These are phyloP conservation scores for Drosophila santomea DNA, from an alignment of 1,140 invertebrate species.

Conservation along the genomic window DNA sequence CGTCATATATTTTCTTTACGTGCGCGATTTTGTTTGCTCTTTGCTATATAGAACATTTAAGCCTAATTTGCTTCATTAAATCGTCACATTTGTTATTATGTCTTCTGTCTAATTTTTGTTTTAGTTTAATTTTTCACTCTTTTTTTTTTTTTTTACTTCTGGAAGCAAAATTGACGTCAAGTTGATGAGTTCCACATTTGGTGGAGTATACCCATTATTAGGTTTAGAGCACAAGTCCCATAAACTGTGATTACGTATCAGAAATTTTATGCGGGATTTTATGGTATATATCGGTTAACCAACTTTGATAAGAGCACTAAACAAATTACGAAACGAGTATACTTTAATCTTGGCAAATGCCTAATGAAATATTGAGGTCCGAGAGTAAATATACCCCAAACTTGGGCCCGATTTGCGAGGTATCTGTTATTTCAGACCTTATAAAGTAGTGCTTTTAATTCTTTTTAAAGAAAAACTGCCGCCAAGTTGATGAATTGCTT, in stretches of 20 bases:
- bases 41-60: slow-evolving; percentile 74
- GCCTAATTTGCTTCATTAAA: slow-evolving; percentile 77
- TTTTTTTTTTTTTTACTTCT: slow-evolving; percentile 1
- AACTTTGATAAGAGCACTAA: neutral
- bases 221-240: neutral
- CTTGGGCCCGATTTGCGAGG: neutral
- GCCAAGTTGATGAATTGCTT: slow-evolving; percentile 16
- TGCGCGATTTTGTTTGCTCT: slow-evolving; percentile 58
- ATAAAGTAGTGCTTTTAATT: neutral
- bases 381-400: neutral
- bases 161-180: slow-evolving; percentile 31
- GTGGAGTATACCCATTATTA: neutral
- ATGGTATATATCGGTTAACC: neutral
- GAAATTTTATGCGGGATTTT: slow-evolving; percentile 6
- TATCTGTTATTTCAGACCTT: slow-evolving; percentile 2
- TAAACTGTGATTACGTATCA: slow-evolving; percentile 4
- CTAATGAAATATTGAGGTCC: neutral
- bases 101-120: slow-evolving; percentile 30
- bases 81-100: slow-evolving; percentile 72
- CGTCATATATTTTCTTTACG: slow-evolving; percentile 63
- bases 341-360: neutral
- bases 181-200: slow-evolving; percentile 16
- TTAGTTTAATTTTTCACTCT: slow-evolving; percentile 34
- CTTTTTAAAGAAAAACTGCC: neutral
- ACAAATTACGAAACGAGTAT: neutral